A percentile compares a stretch with the other conserved stretches of the same genome.
phyloP scores from a whole-genome alignment of 1,140 invertebrate genomes.

The Ctenoplectra terminalis region DNA sequence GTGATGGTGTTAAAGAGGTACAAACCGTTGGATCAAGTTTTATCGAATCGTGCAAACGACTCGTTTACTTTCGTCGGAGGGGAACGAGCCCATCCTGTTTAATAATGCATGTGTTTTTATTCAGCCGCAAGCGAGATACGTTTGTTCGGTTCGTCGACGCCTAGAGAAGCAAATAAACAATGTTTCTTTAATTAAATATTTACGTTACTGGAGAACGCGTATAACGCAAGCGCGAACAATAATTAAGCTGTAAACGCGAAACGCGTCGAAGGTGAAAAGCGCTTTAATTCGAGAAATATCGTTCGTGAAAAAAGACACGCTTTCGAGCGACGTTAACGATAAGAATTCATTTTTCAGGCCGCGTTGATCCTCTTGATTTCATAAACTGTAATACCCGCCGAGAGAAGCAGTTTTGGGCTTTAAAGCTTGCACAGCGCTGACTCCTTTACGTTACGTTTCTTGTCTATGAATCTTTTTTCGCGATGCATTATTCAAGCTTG shows the following conservation, averaged over 20 bases:
- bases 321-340: not conserved
- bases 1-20: not conserved
- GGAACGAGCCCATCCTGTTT: not conserved
- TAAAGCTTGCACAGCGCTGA: not conserved
- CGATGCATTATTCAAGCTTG: conserved; percentile 11
- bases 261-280: not conserved
- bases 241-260: not conserved
- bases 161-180: not conserved
- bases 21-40: not conserved
- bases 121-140: not conserved
- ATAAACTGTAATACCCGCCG: too few species aligned
- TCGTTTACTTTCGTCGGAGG: not conserved
- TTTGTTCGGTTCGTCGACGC: not conserved
- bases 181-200: not conserved
- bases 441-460: not conserved
- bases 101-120: not conserved
- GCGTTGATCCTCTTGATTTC: not conserved
- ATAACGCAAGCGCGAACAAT: not conserved
- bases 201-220: not conserved
- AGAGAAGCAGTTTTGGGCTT: not conserved
- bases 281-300: not conserved
- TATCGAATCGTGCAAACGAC: not conserved
- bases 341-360: not conserved
- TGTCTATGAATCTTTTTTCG: not conserved
- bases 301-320: too few species aligned